Evolutionary conservation across 1,140 invertebrate genomes (phyloP).

Genomic region (Augochlora pura): DNA sequence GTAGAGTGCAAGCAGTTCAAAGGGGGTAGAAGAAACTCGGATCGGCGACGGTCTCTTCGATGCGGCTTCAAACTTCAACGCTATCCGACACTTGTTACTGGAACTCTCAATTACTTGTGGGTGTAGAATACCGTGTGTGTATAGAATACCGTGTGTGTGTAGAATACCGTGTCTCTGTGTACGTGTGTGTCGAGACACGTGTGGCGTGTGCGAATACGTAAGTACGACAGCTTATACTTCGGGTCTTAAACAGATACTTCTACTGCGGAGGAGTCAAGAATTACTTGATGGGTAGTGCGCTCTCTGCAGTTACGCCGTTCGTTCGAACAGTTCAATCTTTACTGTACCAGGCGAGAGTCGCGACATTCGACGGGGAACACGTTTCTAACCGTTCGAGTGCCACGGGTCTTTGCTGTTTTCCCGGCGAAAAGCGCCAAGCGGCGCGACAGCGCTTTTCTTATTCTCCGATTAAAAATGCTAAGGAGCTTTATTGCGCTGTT

Average conservation of each 20-base stretch:
- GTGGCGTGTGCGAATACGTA: no score
- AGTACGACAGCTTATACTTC: slow-evolving; percentile 7
- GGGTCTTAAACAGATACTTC: slow-evolving; percentile 23
- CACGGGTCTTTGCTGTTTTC: no score
- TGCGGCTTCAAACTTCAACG: no score
- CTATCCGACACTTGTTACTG: slow-evolving; percentile 1
- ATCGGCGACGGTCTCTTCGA: no score
- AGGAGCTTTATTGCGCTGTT: no score
- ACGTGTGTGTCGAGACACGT: background rate
- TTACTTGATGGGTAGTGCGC: slow-evolving; percentile 31
- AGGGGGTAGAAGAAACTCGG: background rate
- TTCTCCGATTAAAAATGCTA: no score
- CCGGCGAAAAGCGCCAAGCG: no score
- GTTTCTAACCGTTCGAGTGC: no score
- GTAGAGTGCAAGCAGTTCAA: slow-evolving; percentile 32
- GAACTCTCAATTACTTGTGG: slow-evolving; percentile 12
- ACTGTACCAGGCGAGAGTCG: background rate
- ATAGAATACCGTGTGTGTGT: no score
- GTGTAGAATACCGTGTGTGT: background rate
- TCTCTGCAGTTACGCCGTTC: slow-evolving; percentile 9
- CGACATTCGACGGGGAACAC: background rate
- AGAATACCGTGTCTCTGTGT: background rate
- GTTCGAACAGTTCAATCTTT: background rate
- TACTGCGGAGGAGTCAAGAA: slow-evolving; percentile 31
- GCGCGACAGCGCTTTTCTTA: no score